Evolutionary conservation across 2,113 vertebrate species (phyloP).

Genomic region (Catagonus wagneri): DNA sequence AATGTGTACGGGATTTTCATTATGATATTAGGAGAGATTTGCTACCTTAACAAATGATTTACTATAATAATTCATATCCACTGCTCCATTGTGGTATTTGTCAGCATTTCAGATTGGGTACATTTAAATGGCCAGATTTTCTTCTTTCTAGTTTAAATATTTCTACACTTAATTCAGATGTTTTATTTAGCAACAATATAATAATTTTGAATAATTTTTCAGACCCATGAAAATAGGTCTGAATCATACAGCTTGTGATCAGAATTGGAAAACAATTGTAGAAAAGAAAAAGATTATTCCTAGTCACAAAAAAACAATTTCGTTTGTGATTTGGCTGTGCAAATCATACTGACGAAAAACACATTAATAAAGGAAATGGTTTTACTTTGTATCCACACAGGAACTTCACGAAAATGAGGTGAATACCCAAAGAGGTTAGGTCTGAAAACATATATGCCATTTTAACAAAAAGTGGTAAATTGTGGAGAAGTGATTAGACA

Average conservation of each 20-base stretch:
- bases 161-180: not conserved
- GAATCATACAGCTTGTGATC: not conserved
- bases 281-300: not conserved
- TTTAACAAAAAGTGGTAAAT: not conserved
- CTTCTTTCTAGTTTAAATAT: not conserved
- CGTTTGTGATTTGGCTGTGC: not conserved
- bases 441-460: not conserved
- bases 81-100: not conserved
- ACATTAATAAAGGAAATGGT: not conserved
- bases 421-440: not conserved
- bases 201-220: not conserved
- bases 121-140: not conserved
- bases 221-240: not conserved
- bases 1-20: not conserved
- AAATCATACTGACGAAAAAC: not conserved
- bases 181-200: not conserved
- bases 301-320: not conserved
- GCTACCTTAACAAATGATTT: constrained; percentile 34
- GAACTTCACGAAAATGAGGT: not conserved
- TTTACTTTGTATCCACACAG: not conserved
- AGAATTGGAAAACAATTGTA: not conserved
- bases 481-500: not conserved
- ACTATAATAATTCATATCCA: not conserved
- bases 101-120: constrained; percentile 6
- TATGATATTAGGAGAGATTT: not conserved